Base-by-base conservation (phyloP, 1,140 invertebrate genomes). In the Uloborus diversus region DNA sequence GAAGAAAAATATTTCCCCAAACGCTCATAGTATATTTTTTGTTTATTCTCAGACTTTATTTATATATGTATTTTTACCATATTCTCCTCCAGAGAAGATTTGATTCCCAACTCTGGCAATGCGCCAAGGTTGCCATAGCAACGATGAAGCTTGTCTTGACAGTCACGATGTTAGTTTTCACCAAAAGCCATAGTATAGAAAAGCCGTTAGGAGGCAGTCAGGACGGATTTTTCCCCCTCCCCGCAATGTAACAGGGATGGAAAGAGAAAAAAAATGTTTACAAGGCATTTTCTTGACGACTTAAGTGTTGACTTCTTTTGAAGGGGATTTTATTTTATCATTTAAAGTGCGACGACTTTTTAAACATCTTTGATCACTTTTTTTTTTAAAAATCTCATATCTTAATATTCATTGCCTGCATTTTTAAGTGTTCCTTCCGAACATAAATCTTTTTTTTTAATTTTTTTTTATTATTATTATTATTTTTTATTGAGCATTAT, bases 131-230 rank as follows among this genome's bases (percentile, higher is more conserved):
- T 73, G 37, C 42, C 25, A 73, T 73, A 20, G 57, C 42, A 49
- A 73, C 70, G 47, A 59, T 49, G 53, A 73, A 73, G 42, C 59
- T 62, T 57, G 35, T 73, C 37, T 73, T 62, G 70, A 73, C 56
- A 59, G 57, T 73, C 57, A 62, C 57, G 70, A 73, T 73, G 70
- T 73, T 62, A 28, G 32, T 62, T 73, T 73, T 73, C 37, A 33
- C 33, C 56, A 61, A 71, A 71, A 33, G 59, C 32, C 53, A 71
- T 57, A 59, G 35, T 47, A 71, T 57, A 71, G 33, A 56, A 27
- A 59, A 56, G 49, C 66, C 32, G 49, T 35, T 70, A 56, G 47
- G 25, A 57, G 20, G 4, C 17, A 27, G 14, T 27, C n/a, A 28
- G 27, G 65, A 47, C 14, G 25, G 7, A 56, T 56, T 56, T 56